Evolutionary conservation across 2,113 vertebrate genomes (phyloP), one percentile per base, ranked within the genome.

Genomic region (Oncorhynchus masou): DNA sequence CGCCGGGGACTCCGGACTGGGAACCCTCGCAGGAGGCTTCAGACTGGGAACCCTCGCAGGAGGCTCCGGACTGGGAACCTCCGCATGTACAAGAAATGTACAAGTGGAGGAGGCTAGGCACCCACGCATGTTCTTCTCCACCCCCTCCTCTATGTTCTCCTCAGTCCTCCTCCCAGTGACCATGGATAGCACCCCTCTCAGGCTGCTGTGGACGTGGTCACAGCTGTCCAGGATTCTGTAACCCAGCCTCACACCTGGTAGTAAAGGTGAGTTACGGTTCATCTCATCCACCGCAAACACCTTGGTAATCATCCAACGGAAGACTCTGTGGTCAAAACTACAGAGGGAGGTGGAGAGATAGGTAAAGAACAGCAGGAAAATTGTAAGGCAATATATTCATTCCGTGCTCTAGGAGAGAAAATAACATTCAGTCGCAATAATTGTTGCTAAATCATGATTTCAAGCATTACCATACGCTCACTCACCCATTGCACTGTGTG

Each of bases 201-300:
- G 78, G 54, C 92, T 91, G 27, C 84, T 87, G 71, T 88, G 88
- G 31, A 93, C 81, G 24, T 91, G 80, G 76, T 93, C 90, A 77
- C 93, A 93, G 80, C 91, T 90, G 87, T 93, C 92, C 74, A 90
- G 78, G 59, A 94, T 90, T 12, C 84, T 81, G 78, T 92, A 93
- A 25, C 93, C 91, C 59, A 94, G 84, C 68, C 71, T 89, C 27
- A 94, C 81, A n/a, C 90, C 91, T 15, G 93, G 94, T 13, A 94
- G 84, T 75, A 94, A 77, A 24, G 59, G 77, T 9, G 77, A 60
- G 31, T 84, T 84, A 22, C 62, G 75, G 81, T 94, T 94, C 59
- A 94, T 94, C 86, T 94, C 92, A 25, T 94, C 92, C 67, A 94
- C 74, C 0, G 93, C 91, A 84, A 92, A 94, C 27, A 92, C 68